Conservation (phyloP, 1,140 invertebrate species). For the Tetramorium simillimum region DNA sequence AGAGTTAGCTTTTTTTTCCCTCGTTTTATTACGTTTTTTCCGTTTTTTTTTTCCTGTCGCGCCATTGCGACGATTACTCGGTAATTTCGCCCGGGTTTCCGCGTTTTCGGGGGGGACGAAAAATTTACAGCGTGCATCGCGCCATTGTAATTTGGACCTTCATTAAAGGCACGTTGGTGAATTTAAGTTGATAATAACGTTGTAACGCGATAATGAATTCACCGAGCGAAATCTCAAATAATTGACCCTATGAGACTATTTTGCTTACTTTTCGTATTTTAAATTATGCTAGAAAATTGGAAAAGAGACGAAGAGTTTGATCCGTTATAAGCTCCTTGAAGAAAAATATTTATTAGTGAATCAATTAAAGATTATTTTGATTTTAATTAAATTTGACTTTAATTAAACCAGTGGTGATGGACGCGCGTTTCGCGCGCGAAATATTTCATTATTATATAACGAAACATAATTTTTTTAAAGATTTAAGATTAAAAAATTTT, state of each 20-base stretch:
- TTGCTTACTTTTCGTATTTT: not conserved
- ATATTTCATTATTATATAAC: too few relatives aligned
- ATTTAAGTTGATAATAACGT: constrained; percentile 49
- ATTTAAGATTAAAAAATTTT: too few relatives aligned
- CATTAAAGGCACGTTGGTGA: constrained; percentile 28
- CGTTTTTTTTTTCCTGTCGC: not conserved
- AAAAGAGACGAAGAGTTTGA: not conserved
- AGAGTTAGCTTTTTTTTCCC: constrained; percentile 51
- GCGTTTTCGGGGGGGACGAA: constrained; percentile 12
- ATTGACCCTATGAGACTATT: not conserved
- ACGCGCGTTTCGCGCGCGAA: too few relatives aligned
- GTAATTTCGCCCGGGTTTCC: constrained; percentile 38
- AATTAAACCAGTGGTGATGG: too few relatives aligned
- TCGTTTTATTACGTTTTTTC: not conserved
- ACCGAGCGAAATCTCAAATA: constrained; percentile 4
- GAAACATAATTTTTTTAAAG: too few relatives aligned
- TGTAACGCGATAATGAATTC: constrained; percentile 28
- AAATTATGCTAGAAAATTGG: not conserved
- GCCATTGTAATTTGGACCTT: constrained; percentile 24
- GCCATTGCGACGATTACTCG: constrained; percentile 30
- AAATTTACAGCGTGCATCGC: not conserved
- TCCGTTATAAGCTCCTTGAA: not conserved
- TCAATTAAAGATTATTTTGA: not conserved
- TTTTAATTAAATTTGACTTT: not conserved
- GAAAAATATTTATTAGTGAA: not conserved